Percentiles rank a stretch among this genome's conserved stretches.
phyloP scores from a whole-genome alignment of 1,140 invertebrate species.

The Drosophila burlai region DNA sequence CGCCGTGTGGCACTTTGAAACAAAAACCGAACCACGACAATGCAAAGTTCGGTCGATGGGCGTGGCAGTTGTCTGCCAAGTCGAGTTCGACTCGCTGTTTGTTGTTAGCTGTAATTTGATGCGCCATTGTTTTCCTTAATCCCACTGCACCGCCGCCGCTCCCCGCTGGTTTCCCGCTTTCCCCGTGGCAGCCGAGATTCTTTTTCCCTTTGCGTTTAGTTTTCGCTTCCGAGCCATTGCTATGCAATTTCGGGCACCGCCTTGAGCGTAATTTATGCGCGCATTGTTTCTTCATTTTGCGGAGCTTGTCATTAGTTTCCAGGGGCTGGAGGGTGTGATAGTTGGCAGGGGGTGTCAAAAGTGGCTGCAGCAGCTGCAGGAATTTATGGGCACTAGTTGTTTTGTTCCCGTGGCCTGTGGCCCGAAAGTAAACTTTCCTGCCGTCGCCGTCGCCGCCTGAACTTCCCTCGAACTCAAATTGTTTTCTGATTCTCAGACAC shows the following conservation, averaged over 20 bases:
- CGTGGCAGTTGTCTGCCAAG: slow-evolving; percentile 58
- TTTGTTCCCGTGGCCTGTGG: slow-evolving; percentile 48
- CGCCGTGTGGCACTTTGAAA: slow-evolving; percentile 80
- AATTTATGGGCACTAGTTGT: slow-evolving; percentile 68
- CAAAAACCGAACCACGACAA: slow-evolving; percentile 76
- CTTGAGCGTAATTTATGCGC: slow-evolving; percentile 74
- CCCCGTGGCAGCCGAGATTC: slow-evolving; percentile 69
- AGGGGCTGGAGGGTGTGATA: not conserved
- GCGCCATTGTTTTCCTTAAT: slow-evolving; percentile 77
- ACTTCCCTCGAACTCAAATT: slow-evolving; percentile 39
- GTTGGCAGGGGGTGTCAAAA: slow-evolving; percentile 17
- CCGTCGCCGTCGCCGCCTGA: slow-evolving; percentile 11
- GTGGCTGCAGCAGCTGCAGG: slow-evolving; percentile 63
- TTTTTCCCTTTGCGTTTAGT: slow-evolving; percentile 48
- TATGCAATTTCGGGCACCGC: slow-evolving; percentile 66
- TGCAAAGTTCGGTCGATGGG: slow-evolving; percentile 64
- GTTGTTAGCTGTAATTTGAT: slow-evolving; percentile 79
- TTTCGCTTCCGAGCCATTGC: slow-evolving; percentile 70
- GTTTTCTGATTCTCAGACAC: slow-evolving; percentile 45
- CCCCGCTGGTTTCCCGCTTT: slow-evolving; percentile 26
- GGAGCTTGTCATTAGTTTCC: slow-evolving; percentile 69
- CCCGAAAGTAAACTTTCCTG: slow-evolving; percentile 50
- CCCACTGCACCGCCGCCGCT: slow-evolving; percentile 25
- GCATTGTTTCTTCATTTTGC: slow-evolving; percentile 80
- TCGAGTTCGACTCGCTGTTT: slow-evolving; percentile 56